Percentiles rank a stretch among this genome's conserved stretches.
Evolutionary conservation across 2,888 invertebrate genomes (phyloP).

Genomic region (Trichopoda pennipes): DNA sequence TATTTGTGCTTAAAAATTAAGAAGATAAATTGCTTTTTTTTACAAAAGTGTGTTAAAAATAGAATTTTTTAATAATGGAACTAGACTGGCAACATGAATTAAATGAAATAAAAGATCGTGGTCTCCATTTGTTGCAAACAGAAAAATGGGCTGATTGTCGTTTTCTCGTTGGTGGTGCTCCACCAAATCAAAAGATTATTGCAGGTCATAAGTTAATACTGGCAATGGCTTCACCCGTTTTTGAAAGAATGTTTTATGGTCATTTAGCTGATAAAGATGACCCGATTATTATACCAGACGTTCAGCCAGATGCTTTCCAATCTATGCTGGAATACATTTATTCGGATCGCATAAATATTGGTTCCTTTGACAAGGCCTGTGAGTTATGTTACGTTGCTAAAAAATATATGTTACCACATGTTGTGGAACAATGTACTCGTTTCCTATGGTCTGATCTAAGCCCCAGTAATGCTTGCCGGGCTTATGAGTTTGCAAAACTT

Average conservation of each 20-base stretch:
- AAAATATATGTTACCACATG: constrained; percentile 92
- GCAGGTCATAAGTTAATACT: constrained; percentile 90
- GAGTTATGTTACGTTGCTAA: constrained; percentile 93
- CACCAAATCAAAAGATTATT: constrained; percentile 87
- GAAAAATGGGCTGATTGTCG: constrained; percentile 92
- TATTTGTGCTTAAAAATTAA: neutral
- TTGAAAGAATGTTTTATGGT: constrained; percentile 93
- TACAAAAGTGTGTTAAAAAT: neutral
- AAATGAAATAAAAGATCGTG: constrained; percentile 85
- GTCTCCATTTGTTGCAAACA: constrained; percentile 87
- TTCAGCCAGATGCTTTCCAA: constrained; percentile 92
- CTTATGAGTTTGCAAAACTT: constrained; percentile 92
- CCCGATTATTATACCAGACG: constrained; percentile 90
- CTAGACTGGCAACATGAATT: constrained; percentile 89
- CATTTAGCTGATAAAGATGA: constrained; percentile 90
- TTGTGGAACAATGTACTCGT: constrained; percentile 91
- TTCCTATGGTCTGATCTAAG: constrained; percentile 87
- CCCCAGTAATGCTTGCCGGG: constrained; percentile 90
- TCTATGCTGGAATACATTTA: constrained; percentile 92
- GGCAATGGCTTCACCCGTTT: constrained; percentile 93
- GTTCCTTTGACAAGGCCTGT: constrained; percentile 92
- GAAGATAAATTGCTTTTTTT: no score
- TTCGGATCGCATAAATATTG: constrained; percentile 89
- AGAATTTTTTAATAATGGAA: constrained; percentile 71
- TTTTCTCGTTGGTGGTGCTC: constrained; percentile 88